Evolutionary conservation across 2,797 vertebrate species (phyloP), one percentile per base, ranked within the genome.

Genomic region (Tragelaphus oryx): DNA sequence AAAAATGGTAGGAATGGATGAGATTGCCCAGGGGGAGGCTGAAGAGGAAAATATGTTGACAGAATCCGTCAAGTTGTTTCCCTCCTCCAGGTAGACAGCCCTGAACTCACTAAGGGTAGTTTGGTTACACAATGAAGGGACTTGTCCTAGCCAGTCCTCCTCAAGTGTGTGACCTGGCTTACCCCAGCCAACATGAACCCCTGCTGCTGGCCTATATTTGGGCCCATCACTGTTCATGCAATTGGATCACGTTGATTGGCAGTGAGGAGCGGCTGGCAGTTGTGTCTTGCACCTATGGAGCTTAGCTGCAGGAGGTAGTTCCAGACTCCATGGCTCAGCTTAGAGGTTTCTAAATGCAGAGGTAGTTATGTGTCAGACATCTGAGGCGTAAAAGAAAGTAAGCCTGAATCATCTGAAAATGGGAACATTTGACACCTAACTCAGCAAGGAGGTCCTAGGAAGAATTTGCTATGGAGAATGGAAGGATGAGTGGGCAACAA

Each of bases 321-420:
- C 91, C 68, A 91, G 65, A 90, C 86, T 89, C 86, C 24, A 71
- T 4, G 50, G 33, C 62, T 92, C 85, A 89, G 60, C 76, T 95
- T n/a, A 80, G 90, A 78, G n/a, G 57, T 84, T 91, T 95, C 95
- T 95, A 95, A 96, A 91, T 75, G 90, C 71, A 59, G 84, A 50
- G 50, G 52, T 62, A 92, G 88, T 54, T 91, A 59, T 20, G 37
- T 82, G 90, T 87, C 22, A 93, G 96, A 94, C 68, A 80, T 94
- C 74, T 80, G 59, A 95, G 24, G 89, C 46, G 44, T 93, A 62
- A 65, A 97, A 94, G 90, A 44, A 93, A 80, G 65, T 52, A 50
- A 86, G 54, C 57, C 88, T 86, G 87, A 90, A 86, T 88, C 22
- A 71, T 75, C 65, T 59, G 62, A 96, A 65, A 86, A 95, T 16